A percentile compares a stretch with the other conserved stretches of the same genome.
These are phyloP conservation scores for Lithophane socia DNA, from an alignment of 2,888 invertebrate genomes.

Conservation along the genomic window DNA sequence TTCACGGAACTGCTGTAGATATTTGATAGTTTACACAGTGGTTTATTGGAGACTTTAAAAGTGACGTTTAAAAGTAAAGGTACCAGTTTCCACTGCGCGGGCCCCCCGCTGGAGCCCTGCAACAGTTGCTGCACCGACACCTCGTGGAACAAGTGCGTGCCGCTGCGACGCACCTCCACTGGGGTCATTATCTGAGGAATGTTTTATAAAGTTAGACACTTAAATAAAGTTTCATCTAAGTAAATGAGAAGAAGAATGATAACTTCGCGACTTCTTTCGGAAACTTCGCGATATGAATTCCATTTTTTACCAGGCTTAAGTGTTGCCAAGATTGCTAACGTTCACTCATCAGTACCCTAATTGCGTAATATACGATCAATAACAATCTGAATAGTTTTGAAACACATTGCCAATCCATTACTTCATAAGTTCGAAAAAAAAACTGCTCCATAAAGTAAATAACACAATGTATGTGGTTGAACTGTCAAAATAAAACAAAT, in stretches of 20 bases:
- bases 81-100: slow-evolving; percentile 88
- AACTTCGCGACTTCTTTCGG: background rate
- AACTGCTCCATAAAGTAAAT: too few species aligned
- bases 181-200: slow-evolving; percentile 91
- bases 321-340: background rate
- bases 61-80: background rate
- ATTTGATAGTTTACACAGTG: background rate
- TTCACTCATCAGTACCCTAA: background rate
- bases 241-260: background rate
- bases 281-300: background rate
- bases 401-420: too few species aligned
- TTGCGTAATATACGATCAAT: too few species aligned
- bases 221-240: background rate
- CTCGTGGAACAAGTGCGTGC: slow-evolving; percentile 92
- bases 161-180: slow-evolving; percentile 91
- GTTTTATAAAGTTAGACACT: background rate
- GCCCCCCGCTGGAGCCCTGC: slow-evolving; percentile 86
- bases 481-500: too few species aligned
- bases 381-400: too few species aligned
- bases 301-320: background rate
- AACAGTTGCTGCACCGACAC: slow-evolving; percentile 90
- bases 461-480: too few species aligned
- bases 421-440: too few species aligned
- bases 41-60: background rate
- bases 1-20: background rate